Percentiles rank a stretch among this genome's conserved stretches.
phyloP scores from a whole-genome alignment of 1,140 invertebrate species.

The Lepidurus packardi region DNA sequence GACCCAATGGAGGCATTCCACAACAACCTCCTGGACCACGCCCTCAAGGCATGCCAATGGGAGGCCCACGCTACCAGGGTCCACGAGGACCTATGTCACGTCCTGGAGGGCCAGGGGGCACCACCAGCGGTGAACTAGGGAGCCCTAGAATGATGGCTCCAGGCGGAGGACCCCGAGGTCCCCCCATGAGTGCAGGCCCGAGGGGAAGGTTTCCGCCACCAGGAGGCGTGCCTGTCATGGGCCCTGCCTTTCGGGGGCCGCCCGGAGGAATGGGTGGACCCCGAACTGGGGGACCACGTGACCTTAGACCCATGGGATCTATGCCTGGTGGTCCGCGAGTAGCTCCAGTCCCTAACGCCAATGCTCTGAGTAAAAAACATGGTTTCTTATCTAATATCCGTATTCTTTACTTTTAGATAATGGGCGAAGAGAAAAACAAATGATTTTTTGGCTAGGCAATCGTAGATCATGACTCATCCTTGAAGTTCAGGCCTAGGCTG shows the following conservation, averaged over 20 bases:
- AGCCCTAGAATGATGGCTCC: conserved; percentile 34
- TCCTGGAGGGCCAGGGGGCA: conserved; percentile 13
- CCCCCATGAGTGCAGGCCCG: conserved; percentile 30
- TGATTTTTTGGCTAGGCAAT: too few species aligned
- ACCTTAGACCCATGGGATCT: conserved; percentile 29
- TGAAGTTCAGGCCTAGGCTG: too few species aligned
- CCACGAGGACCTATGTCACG: conserved; percentile 15
- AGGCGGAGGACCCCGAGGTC: conserved; percentile 36
- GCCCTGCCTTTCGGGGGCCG: conserved; percentile 30
- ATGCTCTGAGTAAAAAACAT: neutral
- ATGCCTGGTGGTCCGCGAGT: neutral
- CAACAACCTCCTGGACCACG: conserved; percentile 25
- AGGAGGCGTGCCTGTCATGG: conserved; percentile 3
- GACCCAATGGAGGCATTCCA: conserved; percentile 1
- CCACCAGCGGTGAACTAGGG: neutral
- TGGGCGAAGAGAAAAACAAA: too few species aligned
- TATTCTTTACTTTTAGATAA: too few species aligned
- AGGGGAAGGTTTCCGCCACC: conserved; percentile 27
- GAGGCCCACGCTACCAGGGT: conserved; percentile 33
- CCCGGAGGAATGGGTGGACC: conserved; percentile 35
- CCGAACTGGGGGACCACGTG: conserved; percentile 30
- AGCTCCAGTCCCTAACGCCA: conserved; percentile 16
- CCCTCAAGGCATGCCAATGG: conserved; percentile 35
- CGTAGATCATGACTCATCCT: too few species aligned
- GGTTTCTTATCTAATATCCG: neutral